Evolutionary conservation across 1,140 invertebrate species (phyloP).

Genomic region (Delia radicum): DNA sequence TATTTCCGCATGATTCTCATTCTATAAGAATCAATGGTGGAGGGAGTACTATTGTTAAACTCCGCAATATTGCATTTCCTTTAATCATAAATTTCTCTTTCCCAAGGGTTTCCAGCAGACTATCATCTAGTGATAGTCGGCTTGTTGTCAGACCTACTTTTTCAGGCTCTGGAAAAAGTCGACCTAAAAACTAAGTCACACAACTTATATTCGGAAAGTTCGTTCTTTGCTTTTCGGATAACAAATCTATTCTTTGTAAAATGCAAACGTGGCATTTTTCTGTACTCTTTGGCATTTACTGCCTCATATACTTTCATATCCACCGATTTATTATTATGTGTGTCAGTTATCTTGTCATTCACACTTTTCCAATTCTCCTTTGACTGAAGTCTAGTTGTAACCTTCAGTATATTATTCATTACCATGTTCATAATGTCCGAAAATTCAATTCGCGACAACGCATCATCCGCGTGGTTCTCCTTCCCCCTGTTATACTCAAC

Average conservation of each 20-base stretch:
- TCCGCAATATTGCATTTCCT: slow-evolving; percentile 34
- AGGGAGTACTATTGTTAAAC: too few relatives aligned
- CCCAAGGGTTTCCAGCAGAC: not conserved
- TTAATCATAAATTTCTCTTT: slow-evolving; percentile 9
- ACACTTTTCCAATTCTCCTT: not conserved
- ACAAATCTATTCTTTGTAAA: not conserved
- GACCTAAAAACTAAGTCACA: not conserved
- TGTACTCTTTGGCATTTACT: not conserved
- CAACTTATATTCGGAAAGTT: not conserved
- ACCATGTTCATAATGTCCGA: not conserved
- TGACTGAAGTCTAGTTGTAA: not conserved
- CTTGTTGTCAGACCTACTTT: not conserved
- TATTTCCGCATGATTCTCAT: slow-evolving; percentile 29
- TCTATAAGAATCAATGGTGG: too few relatives aligned
- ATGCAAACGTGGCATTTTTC: not conserved
- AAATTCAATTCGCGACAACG: slow-evolving; percentile 27
- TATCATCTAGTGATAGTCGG: not conserved
- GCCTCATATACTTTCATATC: not conserved
- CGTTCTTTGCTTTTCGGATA: not conserved
- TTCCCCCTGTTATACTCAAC: slow-evolving; percentile 38
- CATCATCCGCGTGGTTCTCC: slow-evolving; percentile 35
- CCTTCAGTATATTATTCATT: not conserved
- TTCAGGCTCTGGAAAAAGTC: not conserved
- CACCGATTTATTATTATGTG: not conserved
- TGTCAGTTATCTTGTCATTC: not conserved